Evolutionary conservation across 92 coral and sea anemone species (phyloP).

Genomic region (Nematostella vectensis): DNA sequence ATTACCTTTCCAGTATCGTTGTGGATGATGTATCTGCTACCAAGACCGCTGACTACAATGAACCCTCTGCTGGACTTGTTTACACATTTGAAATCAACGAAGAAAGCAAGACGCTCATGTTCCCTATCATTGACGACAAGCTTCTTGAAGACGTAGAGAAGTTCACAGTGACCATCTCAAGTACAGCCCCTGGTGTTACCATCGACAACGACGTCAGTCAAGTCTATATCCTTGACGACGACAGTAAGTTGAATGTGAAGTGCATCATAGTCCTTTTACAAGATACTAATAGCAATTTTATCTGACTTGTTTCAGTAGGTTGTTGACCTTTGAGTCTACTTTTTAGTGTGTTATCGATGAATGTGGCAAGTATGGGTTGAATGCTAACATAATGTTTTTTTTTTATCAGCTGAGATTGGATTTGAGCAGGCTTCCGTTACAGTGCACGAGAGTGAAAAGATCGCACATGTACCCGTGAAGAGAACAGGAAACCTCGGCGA

Average conservation of each 20-base stretch:
- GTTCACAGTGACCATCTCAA: neutral
- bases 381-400: too few relatives aligned
- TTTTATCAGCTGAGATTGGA: neutral
- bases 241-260: too few relatives aligned
- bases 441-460: neutral
- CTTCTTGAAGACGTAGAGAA: neutral
- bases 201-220: neutral
- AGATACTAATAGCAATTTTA: too few relatives aligned
- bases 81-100: neutral
- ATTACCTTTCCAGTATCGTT: too few relatives aligned
- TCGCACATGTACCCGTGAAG: neutral
- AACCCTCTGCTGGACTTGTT: too few relatives aligned
- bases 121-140: neutral
- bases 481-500: neutral
- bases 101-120: neutral
- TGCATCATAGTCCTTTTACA: too few relatives aligned
- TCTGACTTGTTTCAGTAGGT: too few relatives aligned
- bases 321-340: too few relatives aligned
- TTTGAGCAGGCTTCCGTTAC: neutral
- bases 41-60: too few relatives aligned
- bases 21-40: too few relatives aligned
- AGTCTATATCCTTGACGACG: neutral
- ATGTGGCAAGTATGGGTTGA: too few relatives aligned
- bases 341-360: too few relatives aligned
- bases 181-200: neutral